Evolutionary conservation across 2,113 vertebrate genomes (phyloP).

Genomic region (Bubalus kerabau): DNA sequence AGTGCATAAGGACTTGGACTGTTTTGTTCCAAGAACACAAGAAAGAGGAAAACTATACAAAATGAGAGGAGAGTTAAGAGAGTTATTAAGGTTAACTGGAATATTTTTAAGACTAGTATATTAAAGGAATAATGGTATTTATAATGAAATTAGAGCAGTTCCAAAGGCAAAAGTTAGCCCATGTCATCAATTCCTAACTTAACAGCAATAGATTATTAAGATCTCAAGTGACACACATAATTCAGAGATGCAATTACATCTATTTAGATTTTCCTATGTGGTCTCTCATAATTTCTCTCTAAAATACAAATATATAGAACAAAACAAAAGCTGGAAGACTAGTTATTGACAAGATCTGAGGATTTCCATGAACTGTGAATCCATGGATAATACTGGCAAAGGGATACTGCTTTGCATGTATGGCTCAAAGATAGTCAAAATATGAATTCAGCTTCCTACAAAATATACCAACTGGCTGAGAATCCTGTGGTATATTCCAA

Average conservation of each 20-base stretch:
- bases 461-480: background rate
- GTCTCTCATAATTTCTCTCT: background rate
- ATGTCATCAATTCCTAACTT: background rate
- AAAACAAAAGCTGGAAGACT: background rate
- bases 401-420: background rate
- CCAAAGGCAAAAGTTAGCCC: background rate
- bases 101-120: background rate
- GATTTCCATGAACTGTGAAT: background rate
- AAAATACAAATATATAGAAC: background rate
- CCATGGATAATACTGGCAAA: background rate
- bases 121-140: background rate
- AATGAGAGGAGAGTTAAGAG: background rate
- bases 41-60: background rate
- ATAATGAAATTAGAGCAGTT: background rate
- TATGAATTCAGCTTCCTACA: background rate
- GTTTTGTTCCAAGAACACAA: background rate
- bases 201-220: background rate
- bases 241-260: background rate
- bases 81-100: background rate
- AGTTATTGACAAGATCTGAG: background rate
- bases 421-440: background rate
- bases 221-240: background rate
- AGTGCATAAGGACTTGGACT: background rate
- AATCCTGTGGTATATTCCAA: background rate
- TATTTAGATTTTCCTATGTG: background rate